These are phyloP conservation scores for Lathronympha strigana DNA, from an alignment of 2,888 invertebrate species.

Conservation along the genomic window DNA sequence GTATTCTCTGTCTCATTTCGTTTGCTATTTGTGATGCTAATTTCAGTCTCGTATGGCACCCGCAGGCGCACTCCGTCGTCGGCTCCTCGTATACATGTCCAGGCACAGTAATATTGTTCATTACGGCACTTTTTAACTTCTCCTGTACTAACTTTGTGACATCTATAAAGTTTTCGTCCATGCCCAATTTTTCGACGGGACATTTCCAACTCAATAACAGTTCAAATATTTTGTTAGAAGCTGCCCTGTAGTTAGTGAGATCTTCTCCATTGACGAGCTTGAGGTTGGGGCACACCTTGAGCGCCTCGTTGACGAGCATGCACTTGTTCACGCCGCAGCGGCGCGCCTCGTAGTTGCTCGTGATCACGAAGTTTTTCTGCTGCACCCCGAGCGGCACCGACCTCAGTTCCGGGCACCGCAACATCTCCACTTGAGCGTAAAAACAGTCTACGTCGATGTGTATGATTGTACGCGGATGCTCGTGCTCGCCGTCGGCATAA, in stretches of 20 bases:
- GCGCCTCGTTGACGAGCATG: conserved; percentile 90
- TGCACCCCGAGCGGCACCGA: conserved; percentile 90
- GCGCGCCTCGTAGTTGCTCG: conserved; percentile 92
- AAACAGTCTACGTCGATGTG: conserved; percentile 94
- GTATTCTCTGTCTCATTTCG: conserved; percentile 89
- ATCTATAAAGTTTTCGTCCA: conserved; percentile 94
- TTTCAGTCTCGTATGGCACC: conserved; percentile 88
- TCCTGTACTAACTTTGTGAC: conserved; percentile 87
- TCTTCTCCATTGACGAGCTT: conserved; percentile 93
- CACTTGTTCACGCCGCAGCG: conserved; percentile 90
- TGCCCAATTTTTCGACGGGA: conserved; percentile 91
- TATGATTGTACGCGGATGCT: conserved; percentile 88
- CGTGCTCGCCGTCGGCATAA: conserved; percentile 65
- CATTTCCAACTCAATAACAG: conserved; percentile 89
- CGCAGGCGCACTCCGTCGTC: conserved; percentile 87
- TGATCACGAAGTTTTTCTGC: conserved; percentile 93
- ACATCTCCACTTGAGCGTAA: conserved; percentile 94
- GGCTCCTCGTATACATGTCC: conserved; percentile 85
- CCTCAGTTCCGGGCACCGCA: conserved; percentile 87
- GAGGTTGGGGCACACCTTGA: conserved; percentile 88
- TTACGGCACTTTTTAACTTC: conserved; percentile 71
- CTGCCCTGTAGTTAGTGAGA: conserved; percentile 90
- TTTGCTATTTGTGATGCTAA: conserved; percentile 90
- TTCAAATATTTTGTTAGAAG: conserved; percentile 90
- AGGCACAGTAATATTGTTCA: conserved; percentile 66